A percentile compares a stretch with the other conserved stretches of the same genome.
These are phyloP conservation scores for Gambelia wislizenii DNA, from an alignment of 2,797 vertebrate genomes.

Conservation along the genomic window DNA sequence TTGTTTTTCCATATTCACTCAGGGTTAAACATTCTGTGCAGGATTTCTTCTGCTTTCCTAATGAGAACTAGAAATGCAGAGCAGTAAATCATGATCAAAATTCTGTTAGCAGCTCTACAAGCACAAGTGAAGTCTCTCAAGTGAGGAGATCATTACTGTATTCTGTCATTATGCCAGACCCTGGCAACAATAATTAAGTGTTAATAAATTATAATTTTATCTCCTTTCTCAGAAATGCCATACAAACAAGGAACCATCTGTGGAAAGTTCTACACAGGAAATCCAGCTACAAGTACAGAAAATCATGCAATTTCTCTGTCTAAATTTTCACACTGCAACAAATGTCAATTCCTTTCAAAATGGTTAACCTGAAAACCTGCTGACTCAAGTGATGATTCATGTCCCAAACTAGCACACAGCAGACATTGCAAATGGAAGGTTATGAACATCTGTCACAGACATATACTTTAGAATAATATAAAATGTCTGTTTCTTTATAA, in stretches of 20 bases:
- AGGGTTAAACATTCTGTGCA: background rate
- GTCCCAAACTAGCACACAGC: background rate
- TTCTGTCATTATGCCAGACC: constrained; percentile 30
- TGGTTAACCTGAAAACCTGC: background rate
- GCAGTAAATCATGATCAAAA: constrained; percentile 46
- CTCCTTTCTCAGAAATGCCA: rapidly evolving
- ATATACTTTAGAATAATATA: background rate
- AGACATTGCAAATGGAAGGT: background rate
- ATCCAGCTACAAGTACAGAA: background rate
- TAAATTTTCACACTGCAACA: background rate
- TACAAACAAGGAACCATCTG: background rate
- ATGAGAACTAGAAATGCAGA: constrained; percentile 29
- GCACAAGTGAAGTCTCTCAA: constrained; percentile 29
- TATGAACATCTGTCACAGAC: background rate
- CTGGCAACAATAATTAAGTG: constrained; percentile 27
- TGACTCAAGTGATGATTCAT: background rate
- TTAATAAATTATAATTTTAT: constrained; percentile 35
- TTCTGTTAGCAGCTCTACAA: constrained; percentile 20
- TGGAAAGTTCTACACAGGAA: background rate
- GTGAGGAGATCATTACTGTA: constrained; percentile 32
- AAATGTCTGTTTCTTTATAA: background rate
- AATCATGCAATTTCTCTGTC: background rate
- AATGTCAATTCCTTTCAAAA: constrained; percentile 26
- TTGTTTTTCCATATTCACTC: background rate
- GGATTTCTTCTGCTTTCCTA: background rate